These are phyloP conservation scores for Morus bassanus DNA, from an alignment of 2,797 vertebrate genomes.

Conservation along the genomic window DNA sequence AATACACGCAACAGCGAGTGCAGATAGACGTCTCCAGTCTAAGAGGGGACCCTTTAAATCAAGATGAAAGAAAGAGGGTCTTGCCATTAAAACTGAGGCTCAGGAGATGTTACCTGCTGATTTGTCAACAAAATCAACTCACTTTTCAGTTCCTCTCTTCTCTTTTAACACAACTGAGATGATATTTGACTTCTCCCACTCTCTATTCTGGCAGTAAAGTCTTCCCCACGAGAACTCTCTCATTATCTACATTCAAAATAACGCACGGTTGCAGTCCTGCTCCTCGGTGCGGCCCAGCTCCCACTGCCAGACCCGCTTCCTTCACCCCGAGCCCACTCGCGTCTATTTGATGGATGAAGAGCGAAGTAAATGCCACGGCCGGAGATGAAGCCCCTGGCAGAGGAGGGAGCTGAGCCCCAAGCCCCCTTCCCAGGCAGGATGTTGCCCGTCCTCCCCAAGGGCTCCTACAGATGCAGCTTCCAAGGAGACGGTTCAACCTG, in stretches of 20 bases:
- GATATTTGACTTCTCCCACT: neutral
- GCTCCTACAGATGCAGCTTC: neutral
- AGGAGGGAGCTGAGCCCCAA: neutral
- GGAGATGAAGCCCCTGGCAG: neutral
- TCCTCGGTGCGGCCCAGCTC: neutral
- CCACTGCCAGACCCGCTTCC: neutral
- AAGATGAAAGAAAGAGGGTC: neutral
- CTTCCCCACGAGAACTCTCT: neutral
- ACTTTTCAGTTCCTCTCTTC: neutral
- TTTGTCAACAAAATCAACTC: neutral
- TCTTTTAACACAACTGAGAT: neutral
- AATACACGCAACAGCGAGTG: neutral
- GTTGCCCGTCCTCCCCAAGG: neutral
- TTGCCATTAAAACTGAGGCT: neutral
- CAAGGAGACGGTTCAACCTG: neutral
- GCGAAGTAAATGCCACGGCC: fast-evolving
- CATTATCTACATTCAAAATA: fast-evolving
- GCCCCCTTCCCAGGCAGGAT: neutral
- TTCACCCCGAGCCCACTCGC: neutral
- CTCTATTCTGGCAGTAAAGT: neutral
- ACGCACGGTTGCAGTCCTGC: fast-evolving
- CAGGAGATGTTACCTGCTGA: neutral
- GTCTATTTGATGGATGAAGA: fast-evolving
- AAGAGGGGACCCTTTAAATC: neutral
- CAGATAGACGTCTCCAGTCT: neutral